Conservation (phyloP, 2,888 invertebrate species). For the Brenthis ino region DNA sequence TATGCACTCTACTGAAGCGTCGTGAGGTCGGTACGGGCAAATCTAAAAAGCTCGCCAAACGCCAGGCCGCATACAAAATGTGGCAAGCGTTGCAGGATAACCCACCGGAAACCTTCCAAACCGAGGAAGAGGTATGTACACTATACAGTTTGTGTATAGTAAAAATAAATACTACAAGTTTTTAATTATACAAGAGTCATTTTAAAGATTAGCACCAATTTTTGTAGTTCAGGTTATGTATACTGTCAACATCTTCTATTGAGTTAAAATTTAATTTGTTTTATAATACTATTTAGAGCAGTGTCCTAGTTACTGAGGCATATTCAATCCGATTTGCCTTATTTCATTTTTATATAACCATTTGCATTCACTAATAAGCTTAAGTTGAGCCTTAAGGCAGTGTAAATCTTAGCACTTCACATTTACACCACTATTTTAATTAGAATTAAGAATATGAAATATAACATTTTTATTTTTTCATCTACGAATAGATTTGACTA, state of each 20-base stretch:
- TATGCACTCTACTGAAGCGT: constrained; percentile 93
- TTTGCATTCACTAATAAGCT: constrained; percentile 15
- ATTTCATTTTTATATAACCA: constrained; percentile 8
- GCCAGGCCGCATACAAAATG: constrained; percentile 98
- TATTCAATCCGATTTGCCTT: constrained; percentile 1
- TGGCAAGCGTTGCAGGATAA: constrained; percentile 91
- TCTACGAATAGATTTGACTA: constrained; percentile 3
- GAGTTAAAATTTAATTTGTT: not conserved
- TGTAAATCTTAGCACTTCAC: constrained; percentile 7
- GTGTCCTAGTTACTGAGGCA: constrained; percentile 6
- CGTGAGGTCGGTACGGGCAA: constrained; percentile 94
- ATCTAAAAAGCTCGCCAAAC: constrained; percentile 97
- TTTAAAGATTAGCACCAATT: not conserved
- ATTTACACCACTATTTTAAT: not conserved
- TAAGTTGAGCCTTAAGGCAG: constrained; percentile 5
- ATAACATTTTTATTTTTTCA: not conserved
- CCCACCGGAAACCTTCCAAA: constrained; percentile 86
- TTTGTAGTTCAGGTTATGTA: not conserved
- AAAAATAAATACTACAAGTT: not conserved
- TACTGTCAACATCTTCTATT: not conserved
- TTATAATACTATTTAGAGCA: not conserved
- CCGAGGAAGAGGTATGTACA: constrained; percentile 84
- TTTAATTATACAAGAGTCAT: not conserved
- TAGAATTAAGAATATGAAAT: not conserved
- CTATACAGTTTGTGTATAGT: not conserved